These are phyloP conservation scores for Martes martes DNA, from an alignment of 2,113 vertebrate species.

Conservation along the genomic window DNA sequence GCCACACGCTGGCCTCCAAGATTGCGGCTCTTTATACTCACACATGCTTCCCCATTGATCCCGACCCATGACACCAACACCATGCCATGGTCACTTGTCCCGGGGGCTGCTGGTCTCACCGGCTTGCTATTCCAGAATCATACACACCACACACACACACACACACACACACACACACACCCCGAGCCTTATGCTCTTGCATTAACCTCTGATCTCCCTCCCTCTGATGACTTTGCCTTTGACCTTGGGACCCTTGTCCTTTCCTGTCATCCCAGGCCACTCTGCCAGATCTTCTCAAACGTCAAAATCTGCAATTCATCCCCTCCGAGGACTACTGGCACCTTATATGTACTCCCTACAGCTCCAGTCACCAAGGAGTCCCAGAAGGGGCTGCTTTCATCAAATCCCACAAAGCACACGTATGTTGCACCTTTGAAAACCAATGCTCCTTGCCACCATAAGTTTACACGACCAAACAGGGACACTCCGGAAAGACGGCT, in stretches of 20 bases:
- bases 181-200: neutral
- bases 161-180: neutral
- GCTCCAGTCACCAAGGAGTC: neutral
- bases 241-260: neutral
- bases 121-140: neutral
- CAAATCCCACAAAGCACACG: neutral
- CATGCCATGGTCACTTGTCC: neutral
- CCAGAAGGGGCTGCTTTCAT: neutral
- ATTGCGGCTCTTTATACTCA: neutral
- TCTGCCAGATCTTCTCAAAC: neutral
- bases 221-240: neutral
- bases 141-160: neutral
- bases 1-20: neutral
- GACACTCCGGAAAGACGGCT: neutral
- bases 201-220: neutral
- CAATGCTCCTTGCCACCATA: neutral
- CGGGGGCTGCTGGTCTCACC: neutral
- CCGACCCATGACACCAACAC: too few species aligned
- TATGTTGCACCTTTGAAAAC: neutral
- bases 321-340: neutral
- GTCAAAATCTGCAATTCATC: neutral
- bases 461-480: neutral
- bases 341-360: neutral
- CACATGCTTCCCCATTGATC: neutral
- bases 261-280: neutral